These are phyloP conservation scores for Drosophila villosipedis DNA, from an alignment of 2,888 invertebrate species.

Conservation along the genomic window DNA sequence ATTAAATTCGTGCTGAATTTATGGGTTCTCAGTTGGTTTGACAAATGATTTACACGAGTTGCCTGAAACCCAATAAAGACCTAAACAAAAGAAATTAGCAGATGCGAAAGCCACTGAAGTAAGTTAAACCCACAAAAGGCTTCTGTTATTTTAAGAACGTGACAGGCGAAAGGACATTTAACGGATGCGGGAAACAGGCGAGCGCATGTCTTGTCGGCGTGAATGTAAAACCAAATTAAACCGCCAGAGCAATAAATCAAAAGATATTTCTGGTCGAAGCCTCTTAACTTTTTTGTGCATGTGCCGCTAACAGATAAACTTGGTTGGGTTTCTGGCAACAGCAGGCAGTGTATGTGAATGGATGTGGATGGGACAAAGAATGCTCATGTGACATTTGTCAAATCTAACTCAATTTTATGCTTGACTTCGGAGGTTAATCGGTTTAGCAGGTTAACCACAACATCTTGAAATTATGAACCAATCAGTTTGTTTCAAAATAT, in stretches of 20 bases:
- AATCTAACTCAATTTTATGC: constrained; percentile 53
- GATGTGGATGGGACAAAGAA: not conserved
- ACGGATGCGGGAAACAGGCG: constrained; percentile 21
- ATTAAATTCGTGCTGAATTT: constrained; percentile 42
- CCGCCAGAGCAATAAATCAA: constrained; percentile 73
- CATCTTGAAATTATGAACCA: constrained; percentile 13
- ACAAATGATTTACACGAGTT: constrained; percentile 20
- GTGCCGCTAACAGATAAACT: constrained; percentile 24
- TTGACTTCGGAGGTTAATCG: constrained; percentile 28
- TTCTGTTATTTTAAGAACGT: constrained; percentile 56
- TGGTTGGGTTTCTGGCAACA: constrained; percentile 3
- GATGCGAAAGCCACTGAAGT: constrained; percentile 41
- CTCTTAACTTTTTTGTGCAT: constrained; percentile 41
- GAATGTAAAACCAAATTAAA: constrained; percentile 67
- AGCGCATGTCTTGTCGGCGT: constrained; percentile 46
- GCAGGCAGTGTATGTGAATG: not conserved
- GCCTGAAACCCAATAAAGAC: constrained; percentile 41
- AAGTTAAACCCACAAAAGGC: constrained; percentile 56
- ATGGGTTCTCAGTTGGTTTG: constrained; percentile 34
- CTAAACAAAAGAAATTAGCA: constrained; percentile 51
- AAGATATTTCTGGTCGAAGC: constrained; percentile 45
- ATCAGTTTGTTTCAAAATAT: constrained; percentile 2
- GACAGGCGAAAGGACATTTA: constrained; percentile 47
- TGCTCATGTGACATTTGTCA: constrained; percentile 24
- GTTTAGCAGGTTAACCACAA: constrained; percentile 12